These are phyloP conservation scores for Dione juno DNA, from an alignment of 2,888 invertebrate genomes.

Conservation along the genomic window DNA sequence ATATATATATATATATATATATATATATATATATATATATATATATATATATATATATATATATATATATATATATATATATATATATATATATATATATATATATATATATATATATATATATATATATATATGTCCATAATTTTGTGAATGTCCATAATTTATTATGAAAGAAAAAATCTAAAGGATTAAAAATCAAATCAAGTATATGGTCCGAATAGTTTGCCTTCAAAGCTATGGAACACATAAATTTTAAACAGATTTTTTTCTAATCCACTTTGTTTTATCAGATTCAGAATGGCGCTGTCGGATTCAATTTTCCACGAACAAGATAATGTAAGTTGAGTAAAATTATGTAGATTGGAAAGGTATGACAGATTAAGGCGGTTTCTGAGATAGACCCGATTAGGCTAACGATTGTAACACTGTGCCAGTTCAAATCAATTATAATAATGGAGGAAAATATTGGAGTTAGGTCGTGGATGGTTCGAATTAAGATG, in stretches of 20 bases:
- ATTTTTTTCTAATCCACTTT: conserved; percentile 47
- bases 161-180: too few species aligned
- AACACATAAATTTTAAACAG: conserved; percentile 51
- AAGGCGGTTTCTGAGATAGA: conserved; percentile 34
- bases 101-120: too few species aligned
- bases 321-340: conserved; percentile 44
- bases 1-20: too few species aligned
- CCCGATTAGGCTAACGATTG: conserved; percentile 38
- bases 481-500: conserved; percentile 1
- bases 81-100: too few species aligned
- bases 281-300: conserved; percentile 40
- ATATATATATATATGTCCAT: too few species aligned
- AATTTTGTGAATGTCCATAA: too few species aligned
- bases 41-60: too few species aligned
- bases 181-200: too few species aligned
- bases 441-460: conserved; percentile 36
- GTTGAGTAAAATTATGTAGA: conserved; percentile 44
- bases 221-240: conserved; percentile 45
- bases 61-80: too few species aligned
- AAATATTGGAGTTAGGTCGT: conserved; percentile 12
- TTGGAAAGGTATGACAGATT: conserved; percentile 44
- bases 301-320: conserved; percentile 46
- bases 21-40: too few species aligned
- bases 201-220: not conserved
- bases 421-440: conserved; percentile 29